Conservation (phyloP, 1,140 invertebrate species). For the Rhizoglyphus robini region DNA sequence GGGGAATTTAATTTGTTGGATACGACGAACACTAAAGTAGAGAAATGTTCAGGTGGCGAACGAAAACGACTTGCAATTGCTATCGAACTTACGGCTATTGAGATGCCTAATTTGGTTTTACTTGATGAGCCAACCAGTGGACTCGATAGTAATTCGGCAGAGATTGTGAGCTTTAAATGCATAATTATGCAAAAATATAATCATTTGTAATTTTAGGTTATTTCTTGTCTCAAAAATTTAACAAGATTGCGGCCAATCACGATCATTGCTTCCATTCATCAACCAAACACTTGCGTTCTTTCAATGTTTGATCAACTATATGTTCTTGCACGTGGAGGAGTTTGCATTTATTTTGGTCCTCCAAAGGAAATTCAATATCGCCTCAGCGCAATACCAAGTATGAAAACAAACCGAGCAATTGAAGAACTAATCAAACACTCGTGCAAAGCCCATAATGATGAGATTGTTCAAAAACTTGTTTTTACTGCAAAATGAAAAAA, state of each 20-base stretch:
- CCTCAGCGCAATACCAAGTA: no score
- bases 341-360: slow-evolving; percentile 30
- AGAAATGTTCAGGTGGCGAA: slow-evolving; percentile 53
- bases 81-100: slow-evolving; percentile 58
- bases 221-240: slow-evolving; percentile 38
- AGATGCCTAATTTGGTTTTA: slow-evolving; percentile 8
- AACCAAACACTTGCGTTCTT: slow-evolving; percentile 83
- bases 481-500: background rate
- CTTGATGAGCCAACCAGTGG: slow-evolving; percentile 36
- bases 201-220: background rate
- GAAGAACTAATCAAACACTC: slow-evolving; percentile 4
- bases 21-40: slow-evolving; percentile 33
- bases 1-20: slow-evolving; percentile 55
- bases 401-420: background rate
- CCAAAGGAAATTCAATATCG: slow-evolving; percentile 22
- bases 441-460: background rate
- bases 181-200: background rate
- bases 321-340: slow-evolving; percentile 20
- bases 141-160: slow-evolving; percentile 47
- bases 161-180: background rate
- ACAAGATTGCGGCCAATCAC: background rate
- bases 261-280: slow-evolving; percentile 91
- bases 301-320: slow-evolving; percentile 67
- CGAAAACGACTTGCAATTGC: slow-evolving; percentile 82
- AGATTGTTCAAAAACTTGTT: background rate